These are phyloP conservation scores for Oligia fasciuncula DNA, from an alignment of 2,888 invertebrate species.

Conservation along the genomic window DNA sequence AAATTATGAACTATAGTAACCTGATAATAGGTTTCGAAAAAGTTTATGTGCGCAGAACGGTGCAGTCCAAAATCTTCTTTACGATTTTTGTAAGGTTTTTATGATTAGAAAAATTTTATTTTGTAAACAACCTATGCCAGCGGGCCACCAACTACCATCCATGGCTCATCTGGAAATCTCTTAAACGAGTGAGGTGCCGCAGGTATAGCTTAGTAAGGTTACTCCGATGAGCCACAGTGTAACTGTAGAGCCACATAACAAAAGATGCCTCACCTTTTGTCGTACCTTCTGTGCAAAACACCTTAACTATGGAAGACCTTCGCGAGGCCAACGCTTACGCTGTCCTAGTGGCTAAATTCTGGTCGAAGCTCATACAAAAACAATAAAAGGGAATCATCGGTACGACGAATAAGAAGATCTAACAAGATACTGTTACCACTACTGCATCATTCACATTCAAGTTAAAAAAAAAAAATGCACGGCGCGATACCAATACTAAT, in stretches of 20 bases:
- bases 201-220: too few species aligned
- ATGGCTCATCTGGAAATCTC: too few species aligned
- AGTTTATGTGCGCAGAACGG: not conserved
- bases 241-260: not conserved
- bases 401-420: not conserved
- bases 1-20: not conserved
- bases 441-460: not conserved
- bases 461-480: not conserved
- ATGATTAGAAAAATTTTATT: not conserved
- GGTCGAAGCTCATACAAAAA: not conserved
- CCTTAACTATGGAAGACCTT: not conserved
- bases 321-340: not conserved
- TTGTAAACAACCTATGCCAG: not conserved
- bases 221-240: not conserved
- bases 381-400: not conserved
- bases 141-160: too few species aligned
- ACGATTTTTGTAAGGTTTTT: not conserved
- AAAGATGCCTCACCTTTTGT: not conserved
- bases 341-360: not conserved
- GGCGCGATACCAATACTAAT: not conserved
- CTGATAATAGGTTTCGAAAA: not conserved
- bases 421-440: not conserved
- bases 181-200: too few species aligned
- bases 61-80: not conserved
- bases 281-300: not conserved